A percentile compares a stretch with the other conserved stretches of the same genome.
phyloP scores from a whole-genome alignment of 2,797 vertebrate species.

The Rhinatrema bivittatum region DNA sequence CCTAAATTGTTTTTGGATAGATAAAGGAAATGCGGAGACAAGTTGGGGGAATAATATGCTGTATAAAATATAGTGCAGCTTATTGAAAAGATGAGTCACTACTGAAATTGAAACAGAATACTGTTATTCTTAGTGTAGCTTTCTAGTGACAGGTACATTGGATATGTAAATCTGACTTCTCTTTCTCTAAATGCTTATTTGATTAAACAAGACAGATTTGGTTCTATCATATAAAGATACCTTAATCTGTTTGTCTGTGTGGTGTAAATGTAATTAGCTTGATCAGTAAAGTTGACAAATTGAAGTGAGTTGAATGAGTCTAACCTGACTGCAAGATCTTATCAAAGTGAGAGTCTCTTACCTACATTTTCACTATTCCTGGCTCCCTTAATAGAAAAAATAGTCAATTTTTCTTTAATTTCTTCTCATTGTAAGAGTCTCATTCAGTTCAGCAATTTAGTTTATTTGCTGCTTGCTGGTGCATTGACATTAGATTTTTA shows the following conservation, averaged over 20 bases:
- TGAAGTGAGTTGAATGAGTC: background rate
- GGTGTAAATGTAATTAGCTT: conserved; percentile 1
- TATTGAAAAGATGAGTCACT: no score
- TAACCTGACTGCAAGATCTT: background rate
- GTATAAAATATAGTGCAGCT: no score
- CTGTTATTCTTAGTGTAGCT: no score
- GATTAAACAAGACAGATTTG: background rate
- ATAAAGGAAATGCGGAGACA: no score
- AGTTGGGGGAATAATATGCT: no score
- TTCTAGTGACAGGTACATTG: no score
- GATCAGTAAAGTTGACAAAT: background rate
- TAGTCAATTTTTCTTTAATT: background rate
- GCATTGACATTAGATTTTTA: background rate
- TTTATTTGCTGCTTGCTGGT: conserved; percentile 14
- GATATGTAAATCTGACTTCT: background rate
- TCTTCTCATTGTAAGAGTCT: background rate
- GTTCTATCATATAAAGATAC: background rate
- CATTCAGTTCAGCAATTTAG: no score
- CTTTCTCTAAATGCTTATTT: background rate
- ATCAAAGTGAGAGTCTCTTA: background rate
- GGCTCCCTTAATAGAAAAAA: background rate
- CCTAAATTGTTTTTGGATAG: no score
- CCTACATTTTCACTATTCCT: background rate
- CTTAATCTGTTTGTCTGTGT: conserved; percentile 5
- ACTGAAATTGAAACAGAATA: no score